phyloP scores from a whole-genome alignment of 2,797 vertebrate genomes.

The Acanthopagrus latus region DNA sequence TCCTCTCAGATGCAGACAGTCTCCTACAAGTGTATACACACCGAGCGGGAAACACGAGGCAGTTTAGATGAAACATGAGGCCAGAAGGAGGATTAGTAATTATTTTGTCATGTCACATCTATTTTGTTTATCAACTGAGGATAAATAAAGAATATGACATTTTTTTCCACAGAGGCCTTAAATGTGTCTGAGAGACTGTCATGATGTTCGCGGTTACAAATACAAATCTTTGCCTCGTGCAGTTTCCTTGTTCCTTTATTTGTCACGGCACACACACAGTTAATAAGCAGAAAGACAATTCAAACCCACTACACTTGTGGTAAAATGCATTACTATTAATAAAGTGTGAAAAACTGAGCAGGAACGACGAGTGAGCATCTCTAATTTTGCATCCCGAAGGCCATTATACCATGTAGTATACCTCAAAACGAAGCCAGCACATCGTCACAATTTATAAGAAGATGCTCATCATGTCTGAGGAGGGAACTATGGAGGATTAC shows the following conservation, averaged over 20 bases:
- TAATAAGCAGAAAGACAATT: background rate
- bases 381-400: background rate
- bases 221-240: conserved; percentile 31
- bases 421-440: background rate
- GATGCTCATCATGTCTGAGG: background rate
- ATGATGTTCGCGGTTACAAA: conserved; percentile 24
- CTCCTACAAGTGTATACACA: background rate
- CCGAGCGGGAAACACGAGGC: conserved; percentile 32
- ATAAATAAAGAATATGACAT: background rate
- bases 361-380: conserved; percentile 15
- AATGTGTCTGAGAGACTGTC: conserved; percentile 8
- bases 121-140: conserved; percentile 14
- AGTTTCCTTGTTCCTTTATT: conserved; percentile 19
- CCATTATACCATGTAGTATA: background rate
- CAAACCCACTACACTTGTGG: background rate
- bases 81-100: conserved; percentile 22
- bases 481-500: too few species aligned
- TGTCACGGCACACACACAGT: background rate
- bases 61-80: conserved; percentile 20
- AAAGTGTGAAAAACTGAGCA: conserved; percentile 13
- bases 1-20: conserved; percentile 2
- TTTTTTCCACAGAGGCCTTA: conserved; percentile 16
- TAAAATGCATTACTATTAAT: conserved; percentile 1
- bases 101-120: conserved; percentile 24
- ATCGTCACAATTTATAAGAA: background rate